A percentile compares a stretch with the other conserved stretches of the same genome.
phyloP scores from a whole-genome alignment of 1,140 invertebrate genomes.

The Drosophila willistoni region DNA sequence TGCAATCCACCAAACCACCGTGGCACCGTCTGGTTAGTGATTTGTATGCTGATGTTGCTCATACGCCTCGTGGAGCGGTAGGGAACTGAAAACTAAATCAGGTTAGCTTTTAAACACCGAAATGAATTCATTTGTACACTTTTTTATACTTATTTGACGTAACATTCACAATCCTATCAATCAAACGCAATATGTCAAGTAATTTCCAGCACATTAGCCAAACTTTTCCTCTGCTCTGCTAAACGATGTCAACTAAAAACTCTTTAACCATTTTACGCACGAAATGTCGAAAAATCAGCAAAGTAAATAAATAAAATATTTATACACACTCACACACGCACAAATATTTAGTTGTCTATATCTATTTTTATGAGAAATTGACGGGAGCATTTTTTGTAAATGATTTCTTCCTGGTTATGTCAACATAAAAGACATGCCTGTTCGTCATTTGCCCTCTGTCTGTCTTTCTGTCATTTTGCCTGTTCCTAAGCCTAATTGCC shows the following conservation, averaged over 20 bases:
- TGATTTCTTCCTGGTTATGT: constrained; percentile 72
- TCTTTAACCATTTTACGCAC: constrained; percentile 66
- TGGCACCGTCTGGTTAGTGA: constrained; percentile 47
- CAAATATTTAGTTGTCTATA: constrained; percentile 3
- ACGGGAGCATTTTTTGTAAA: constrained; percentile 65
- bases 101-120: background rate
- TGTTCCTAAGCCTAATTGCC: constrained; percentile 60
- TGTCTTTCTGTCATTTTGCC: background rate
- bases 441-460: constrained; percentile 2
- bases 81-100: background rate
- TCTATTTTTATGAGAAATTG: constrained; percentile 56
- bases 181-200: constrained; percentile 47
- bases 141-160: background rate
- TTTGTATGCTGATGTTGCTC: constrained; percentile 44
- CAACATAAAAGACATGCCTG: constrained; percentile 55
- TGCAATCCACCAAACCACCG: constrained; percentile 24
- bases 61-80: background rate
- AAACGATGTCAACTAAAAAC: constrained; percentile 46
- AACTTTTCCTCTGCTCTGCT: constrained; percentile 20
- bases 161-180: constrained; percentile 20
- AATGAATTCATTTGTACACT: background rate
- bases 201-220: constrained; percentile 36
- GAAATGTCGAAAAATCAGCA: constrained; percentile 65
- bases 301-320: constrained; percentile 78
- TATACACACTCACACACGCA: constrained; percentile 39